Base-by-base conservation (phyloP, 2,888 invertebrate species). In the Torymus texanus region DNA sequence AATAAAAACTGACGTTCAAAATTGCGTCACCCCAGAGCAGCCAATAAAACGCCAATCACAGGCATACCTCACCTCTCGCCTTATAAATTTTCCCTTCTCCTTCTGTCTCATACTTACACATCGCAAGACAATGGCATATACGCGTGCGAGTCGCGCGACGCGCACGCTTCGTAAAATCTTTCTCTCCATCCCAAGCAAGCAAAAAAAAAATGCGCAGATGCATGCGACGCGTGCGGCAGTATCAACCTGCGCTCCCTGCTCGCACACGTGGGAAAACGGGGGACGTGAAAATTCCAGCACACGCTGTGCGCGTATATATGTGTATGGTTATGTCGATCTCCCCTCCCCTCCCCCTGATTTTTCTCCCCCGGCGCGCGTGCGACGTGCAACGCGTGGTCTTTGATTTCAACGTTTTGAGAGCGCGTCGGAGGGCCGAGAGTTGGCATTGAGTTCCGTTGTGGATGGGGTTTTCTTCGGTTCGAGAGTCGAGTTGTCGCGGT, bases 261-360 rank as follows among this genome's bases (percentile, higher is more conserved):
- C 13, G n/a, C 41, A 8, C 71, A 77, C 77, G 81, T 81, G 81
- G 79, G 81, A 81, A 81, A 81, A 65, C 74, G 61, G 74, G 79
- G 76, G 70, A 53, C 63, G 51, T 71, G 81, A 67, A 81, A 81
- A 79, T 81, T 76, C 81, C 79, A 77, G 58, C 79, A 74, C 41
- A 41, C 41, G 8, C 50, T 53, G 13, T n/a, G n/a, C 4, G 10
- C 51, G 0, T 11, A 21, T 13, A 21, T 59, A 71, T 50, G 55
- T 41, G 61, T 58, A 58, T 65, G 53, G 58, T 24, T 51, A n/a
- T 29, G n/a, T 67, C 50, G 18, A 53, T 59, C 12, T 53, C 53
- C 24, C 21, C 3, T 66, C 24, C 63, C 21, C 51, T 75, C 21
- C 41, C 61, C 71, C 18, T 67, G 24, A 41, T 41, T 41, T 41